These are phyloP conservation scores for Rambutsinella grinnellia DNA, from an alignment of 2,888 invertebrate genomes.

Conservation along the genomic window DNA sequence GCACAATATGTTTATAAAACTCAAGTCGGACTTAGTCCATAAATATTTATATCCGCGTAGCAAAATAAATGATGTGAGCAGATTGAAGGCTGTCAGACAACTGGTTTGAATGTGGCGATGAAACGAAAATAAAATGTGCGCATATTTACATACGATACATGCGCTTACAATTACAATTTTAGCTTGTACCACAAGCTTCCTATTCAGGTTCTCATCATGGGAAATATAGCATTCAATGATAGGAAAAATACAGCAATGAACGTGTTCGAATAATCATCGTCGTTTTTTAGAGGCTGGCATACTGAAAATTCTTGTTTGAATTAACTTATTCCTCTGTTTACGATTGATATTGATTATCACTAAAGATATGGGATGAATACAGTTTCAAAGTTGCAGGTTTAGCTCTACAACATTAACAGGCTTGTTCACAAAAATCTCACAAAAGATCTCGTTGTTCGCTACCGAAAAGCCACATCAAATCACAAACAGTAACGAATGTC, in stretches of 20 bases:
- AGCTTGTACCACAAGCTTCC: background rate
- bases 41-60: too few species aligned
- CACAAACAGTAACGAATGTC: too few species aligned
- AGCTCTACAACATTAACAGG: too few species aligned
- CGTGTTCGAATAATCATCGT: background rate
- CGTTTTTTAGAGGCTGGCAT: background rate
- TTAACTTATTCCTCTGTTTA: too few species aligned
- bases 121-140: background rate
- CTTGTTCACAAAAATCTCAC: too few species aligned
- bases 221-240: background rate
- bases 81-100: constrained; percentile 36
- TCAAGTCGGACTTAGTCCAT: too few species aligned
- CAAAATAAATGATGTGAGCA: constrained; percentile 12
- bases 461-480: too few species aligned
- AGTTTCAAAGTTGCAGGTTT: too few species aligned
- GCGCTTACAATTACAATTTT: background rate
- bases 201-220: background rate
- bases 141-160: background rate
- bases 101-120: constrained; percentile 14
- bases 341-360: too few species aligned
- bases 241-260: background rate
- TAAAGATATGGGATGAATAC: too few species aligned
- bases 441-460: too few species aligned
- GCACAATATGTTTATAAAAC: background rate
- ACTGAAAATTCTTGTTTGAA: too few species aligned